Conservation (phyloP, 1,140 invertebrate genomes). For the Octopus bimaculoides region DNA sequence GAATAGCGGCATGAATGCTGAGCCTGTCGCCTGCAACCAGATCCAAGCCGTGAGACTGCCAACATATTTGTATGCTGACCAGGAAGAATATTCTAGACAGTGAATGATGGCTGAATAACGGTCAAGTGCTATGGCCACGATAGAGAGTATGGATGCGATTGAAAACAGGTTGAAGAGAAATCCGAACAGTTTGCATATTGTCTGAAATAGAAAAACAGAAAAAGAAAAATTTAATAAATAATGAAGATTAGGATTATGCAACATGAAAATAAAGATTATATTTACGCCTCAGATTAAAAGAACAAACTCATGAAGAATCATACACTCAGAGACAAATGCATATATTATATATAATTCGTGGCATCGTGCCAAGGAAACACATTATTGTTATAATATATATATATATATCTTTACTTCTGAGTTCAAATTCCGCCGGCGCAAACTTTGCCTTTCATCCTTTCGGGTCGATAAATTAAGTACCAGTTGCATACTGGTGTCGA, state of each 20-base stretch:
- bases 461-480: too few relatives aligned
- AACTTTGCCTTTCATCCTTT: too few relatives aligned
- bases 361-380: too few relatives aligned
- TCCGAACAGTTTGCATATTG: conserved; percentile 19
- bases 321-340: too few relatives aligned
- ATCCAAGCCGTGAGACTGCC: conserved; percentile 11
- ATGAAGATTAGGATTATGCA: background rate
- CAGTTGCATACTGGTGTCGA: too few relatives aligned
- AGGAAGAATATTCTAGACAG: conserved; percentile 31
- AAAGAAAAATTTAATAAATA: background rate
- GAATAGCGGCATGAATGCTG: conserved; percentile 11
- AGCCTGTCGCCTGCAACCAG: conserved; percentile 18
- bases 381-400: background rate
- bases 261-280: too few relatives aligned
- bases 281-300: too few relatives aligned
- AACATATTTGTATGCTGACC: conserved; percentile 20
- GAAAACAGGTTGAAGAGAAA: conserved; percentile 22
- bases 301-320: too few relatives aligned
- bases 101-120: conserved; percentile 35
- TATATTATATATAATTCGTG: too few relatives aligned
- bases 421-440: too few relatives aligned
- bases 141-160: conserved; percentile 22
- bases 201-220: conserved; percentile 22
- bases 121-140: conserved; percentile 28
- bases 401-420: background rate